Percentiles rank a stretch among this genome's conserved stretches.
Conservation (phyloP, 2,888 invertebrate genomes). For the Leucoma salicis region DNA sequence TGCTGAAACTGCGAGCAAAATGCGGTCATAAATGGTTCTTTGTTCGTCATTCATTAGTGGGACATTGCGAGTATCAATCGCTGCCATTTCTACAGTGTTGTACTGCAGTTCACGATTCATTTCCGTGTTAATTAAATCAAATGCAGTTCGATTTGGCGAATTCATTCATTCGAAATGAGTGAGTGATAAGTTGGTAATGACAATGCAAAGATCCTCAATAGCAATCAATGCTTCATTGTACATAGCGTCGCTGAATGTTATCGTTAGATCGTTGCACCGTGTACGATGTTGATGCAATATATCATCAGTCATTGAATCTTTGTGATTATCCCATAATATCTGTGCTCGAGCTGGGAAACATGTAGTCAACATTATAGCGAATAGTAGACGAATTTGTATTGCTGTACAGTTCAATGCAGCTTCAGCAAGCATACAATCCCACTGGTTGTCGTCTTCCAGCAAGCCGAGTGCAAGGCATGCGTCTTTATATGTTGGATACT, state of each 20-base stretch:
- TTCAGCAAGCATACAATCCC: constrained; percentile 21
- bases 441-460: constrained; percentile 25
- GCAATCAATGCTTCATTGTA: constrained; percentile 23
- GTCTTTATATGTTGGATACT: constrained; percentile 26
- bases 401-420: constrained; percentile 25
- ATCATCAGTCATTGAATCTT: constrained; percentile 28
- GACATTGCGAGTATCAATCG: constrained; percentile 19
- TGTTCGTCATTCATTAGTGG: constrained; percentile 21
- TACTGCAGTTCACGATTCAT: constrained; percentile 29
- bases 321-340: constrained; percentile 23
- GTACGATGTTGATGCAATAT: constrained; percentile 27
- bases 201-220: constrained; percentile 27
- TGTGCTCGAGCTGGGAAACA: constrained; percentile 14
- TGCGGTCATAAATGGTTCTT: constrained; percentile 17
- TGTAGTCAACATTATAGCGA: constrained; percentile 15
- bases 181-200: constrained; percentile 7
- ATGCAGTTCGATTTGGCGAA: constrained; percentile 15
- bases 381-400: constrained; percentile 27
- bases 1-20: constrained; percentile 19
- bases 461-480: constrained; percentile 28
- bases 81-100: constrained; percentile 22
- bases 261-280: constrained; percentile 25
- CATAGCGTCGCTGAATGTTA: constrained; percentile 23
- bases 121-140: constrained; percentile 25
- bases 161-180: constrained; percentile 23